phyloP scores from a whole-genome alignment of 2,113 vertebrate genomes.

The Poeciliopsis retropinna region DNA sequence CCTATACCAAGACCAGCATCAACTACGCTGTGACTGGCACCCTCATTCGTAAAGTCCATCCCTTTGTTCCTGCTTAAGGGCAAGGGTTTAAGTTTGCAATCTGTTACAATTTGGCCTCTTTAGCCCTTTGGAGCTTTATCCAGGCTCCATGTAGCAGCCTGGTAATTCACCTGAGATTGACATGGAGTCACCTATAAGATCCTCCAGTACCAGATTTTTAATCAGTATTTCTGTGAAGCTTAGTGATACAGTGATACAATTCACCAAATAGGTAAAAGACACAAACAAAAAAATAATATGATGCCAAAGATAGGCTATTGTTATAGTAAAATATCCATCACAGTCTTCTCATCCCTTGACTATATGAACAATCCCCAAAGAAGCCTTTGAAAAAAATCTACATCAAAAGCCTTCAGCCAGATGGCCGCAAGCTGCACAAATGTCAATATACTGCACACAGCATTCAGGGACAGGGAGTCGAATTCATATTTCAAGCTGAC shows the following conservation, averaged over 20 bases:
- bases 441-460: slow-evolving; percentile 55
- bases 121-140: slow-evolving; percentile 21
- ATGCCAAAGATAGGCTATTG: slow-evolving; percentile 48
- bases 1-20: slow-evolving; percentile 45
- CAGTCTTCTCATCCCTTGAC: slow-evolving; percentile 45
- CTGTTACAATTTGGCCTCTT: slow-evolving; percentile 60
- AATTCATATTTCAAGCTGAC: slow-evolving; percentile 73
- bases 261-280: slow-evolving; percentile 41
- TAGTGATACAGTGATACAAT: slow-evolving; percentile 29
- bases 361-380: slow-evolving; percentile 42
- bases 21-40: slow-evolving; percentile 70
- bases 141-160: slow-evolving; percentile 35
- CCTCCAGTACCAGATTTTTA: slow-evolving; percentile 43
- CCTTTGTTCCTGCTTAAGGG: slow-evolving; percentile 48
- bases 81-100: slow-evolving; percentile 53
- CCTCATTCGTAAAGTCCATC: slow-evolving; percentile 55
- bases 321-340: slow-evolving; percentile 55
- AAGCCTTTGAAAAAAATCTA: slow-evolving; percentile 54
- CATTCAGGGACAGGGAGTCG: slow-evolving; percentile 61
- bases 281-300: slow-evolving; percentile 54
- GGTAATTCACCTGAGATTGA: slow-evolving; percentile 52
- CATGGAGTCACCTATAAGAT: slow-evolving; percentile 44
- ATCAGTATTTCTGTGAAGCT: slow-evolving; percentile 37
- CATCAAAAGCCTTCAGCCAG: slow-evolving; percentile 54
- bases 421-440: slow-evolving; percentile 43